A percentile compares a stretch with the other conserved stretches of the same genome.
Conservation (phyloP, 2,888 invertebrate genomes). For the Ophioninae sp. region DNA sequence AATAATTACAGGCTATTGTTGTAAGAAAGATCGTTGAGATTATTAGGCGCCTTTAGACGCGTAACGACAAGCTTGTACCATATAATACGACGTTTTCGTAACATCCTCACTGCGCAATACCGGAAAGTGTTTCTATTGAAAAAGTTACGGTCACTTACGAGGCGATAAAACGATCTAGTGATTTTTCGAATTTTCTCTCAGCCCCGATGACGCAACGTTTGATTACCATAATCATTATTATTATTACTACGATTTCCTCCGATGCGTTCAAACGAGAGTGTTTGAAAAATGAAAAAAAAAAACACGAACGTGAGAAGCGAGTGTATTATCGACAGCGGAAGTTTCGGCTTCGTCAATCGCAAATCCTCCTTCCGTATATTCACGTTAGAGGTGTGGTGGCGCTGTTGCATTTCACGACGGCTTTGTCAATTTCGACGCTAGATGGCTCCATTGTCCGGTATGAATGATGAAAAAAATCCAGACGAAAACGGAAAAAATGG, state of each 20-base stretch:
- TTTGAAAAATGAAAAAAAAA: neutral
- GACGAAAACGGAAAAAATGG: neutral
- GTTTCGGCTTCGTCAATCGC: slow-evolving; percentile 55
- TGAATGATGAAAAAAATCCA: slow-evolving; percentile 18
- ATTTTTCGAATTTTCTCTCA: slow-evolving; percentile 16
- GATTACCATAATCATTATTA: too few relatives aligned
- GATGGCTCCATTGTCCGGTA: slow-evolving; percentile 28
- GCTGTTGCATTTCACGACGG: slow-evolving; percentile 13
- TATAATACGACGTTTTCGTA: slow-evolving; percentile 6
- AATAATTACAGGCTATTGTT: neutral
- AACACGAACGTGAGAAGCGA: slow-evolving; percentile 12
- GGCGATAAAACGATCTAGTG: slow-evolving; percentile 22
- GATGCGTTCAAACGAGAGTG: slow-evolving; percentile 38
- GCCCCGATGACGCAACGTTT: slow-evolving; percentile 6
- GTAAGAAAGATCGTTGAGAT: neutral
- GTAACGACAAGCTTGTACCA: neutral
- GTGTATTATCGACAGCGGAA: slow-evolving; percentile 51
- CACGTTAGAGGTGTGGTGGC: neutral
- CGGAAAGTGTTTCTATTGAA: slow-evolving; percentile 5
- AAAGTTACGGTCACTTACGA: neutral
- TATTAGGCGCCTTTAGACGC: slow-evolving; percentile 5
- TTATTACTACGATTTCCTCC: slow-evolving; percentile 32
- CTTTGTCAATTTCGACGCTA: slow-evolving; percentile 39
- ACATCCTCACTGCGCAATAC: slow-evolving; percentile 21
- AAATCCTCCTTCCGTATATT: slow-evolving; percentile 23